Evolutionary conservation across 92 coral and sea anemone species (phyloP).

Genomic region (Siderastrea radians): DNA sequence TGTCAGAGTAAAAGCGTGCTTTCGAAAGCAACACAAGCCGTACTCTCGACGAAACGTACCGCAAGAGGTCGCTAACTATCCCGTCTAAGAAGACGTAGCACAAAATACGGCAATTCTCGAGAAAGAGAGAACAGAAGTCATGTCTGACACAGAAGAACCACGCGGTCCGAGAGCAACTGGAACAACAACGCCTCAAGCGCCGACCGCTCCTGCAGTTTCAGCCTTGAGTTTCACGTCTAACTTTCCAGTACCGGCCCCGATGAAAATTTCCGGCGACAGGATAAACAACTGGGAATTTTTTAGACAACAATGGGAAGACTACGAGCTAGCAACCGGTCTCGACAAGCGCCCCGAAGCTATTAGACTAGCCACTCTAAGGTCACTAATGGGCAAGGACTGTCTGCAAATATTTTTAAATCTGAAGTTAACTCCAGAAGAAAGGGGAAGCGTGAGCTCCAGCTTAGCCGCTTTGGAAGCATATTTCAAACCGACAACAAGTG

Average conservation of each 20-base stretch:
- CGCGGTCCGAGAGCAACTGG: not conserved
- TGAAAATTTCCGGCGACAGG: constrained; percentile 41
- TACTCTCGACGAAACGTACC: no score
- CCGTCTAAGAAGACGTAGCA: not conserved
- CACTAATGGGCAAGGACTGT: constrained; percentile 74
- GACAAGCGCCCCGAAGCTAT: constrained; percentile 39
- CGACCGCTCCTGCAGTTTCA: not conserved
- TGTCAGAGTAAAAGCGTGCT: no score
- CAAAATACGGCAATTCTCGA: not conserved
- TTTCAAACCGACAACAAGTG: constrained; percentile 60
- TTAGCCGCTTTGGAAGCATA: constrained; percentile 46
- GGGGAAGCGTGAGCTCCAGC: constrained; percentile 1
- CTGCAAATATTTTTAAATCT: constrained; percentile 42
- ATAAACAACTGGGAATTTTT: constrained; percentile 65
- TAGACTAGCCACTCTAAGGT: constrained; percentile 56
- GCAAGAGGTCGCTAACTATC: no score
- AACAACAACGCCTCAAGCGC: not conserved
- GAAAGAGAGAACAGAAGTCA: not conserved
- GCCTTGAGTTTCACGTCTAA: constrained; percentile 25
- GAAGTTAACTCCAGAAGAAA: constrained; percentile 45
- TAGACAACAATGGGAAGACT: constrained; percentile 65
- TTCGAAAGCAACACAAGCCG: no score
- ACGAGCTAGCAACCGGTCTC: constrained; percentile 63
- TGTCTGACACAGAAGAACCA: not conserved
- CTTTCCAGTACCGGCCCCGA: constrained; percentile 19